These are phyloP conservation scores for Eira barbara DNA, from an alignment of 2,113 vertebrate genomes.

Conservation along the genomic window DNA sequence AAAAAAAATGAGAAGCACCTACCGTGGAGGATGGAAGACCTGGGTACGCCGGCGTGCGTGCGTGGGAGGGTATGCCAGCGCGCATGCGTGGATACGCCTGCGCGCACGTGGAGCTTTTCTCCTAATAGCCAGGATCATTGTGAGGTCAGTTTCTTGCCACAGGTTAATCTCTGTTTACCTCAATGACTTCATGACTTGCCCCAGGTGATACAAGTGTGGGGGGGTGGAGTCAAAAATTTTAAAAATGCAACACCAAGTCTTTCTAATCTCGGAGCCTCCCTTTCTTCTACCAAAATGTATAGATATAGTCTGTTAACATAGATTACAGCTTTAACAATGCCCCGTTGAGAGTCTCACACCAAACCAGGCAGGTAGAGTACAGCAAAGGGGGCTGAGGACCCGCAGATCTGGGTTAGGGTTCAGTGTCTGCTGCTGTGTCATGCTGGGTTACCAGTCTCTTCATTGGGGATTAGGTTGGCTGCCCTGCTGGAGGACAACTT, in stretches of 20 bases:
- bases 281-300: neutral
- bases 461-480: neutral
- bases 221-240: neutral
- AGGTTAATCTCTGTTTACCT: neutral
- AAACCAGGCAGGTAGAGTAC: neutral
- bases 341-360: neutral
- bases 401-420: neutral
- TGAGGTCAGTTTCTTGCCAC: neutral
- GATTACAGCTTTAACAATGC: neutral
- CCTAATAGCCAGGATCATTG: neutral
- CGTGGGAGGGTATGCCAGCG: neutral
- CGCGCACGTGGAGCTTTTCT: neutral
- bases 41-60: rapidly evolving
- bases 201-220: neutral
- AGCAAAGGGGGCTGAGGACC: neutral
- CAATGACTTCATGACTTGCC: neutral
- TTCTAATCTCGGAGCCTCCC: neutral
- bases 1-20: neutral
- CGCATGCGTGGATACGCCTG: rapidly evolving
- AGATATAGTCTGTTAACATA: neutral
- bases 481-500: neutral
- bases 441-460: neutral
- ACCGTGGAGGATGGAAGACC: neutral
- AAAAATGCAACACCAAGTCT: neutral
- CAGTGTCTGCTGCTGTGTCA: neutral